phyloP scores from a whole-genome alignment of 2,113 vertebrate species.

The Arenaria interpres region DNA sequence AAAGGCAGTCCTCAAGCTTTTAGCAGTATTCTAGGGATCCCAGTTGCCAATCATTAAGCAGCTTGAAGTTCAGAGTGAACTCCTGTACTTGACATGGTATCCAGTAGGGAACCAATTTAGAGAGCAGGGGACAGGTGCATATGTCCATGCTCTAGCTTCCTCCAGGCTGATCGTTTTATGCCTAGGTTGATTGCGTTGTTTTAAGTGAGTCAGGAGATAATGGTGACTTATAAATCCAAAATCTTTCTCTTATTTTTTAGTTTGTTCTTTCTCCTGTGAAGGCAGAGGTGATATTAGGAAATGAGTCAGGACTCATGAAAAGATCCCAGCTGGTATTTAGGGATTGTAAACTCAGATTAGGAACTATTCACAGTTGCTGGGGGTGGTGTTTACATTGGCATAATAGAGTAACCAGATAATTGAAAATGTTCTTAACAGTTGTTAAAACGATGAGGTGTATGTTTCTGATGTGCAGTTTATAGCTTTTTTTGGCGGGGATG shows the following conservation, averaged over 20 bases:
- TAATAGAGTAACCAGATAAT: background rate
- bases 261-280: background rate
- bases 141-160: background rate
- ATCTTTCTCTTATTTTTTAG: rapidly evolving
- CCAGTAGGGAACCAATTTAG: background rate
- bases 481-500: rapidly evolving
- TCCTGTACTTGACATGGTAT: background rate
- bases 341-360: background rate
- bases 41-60: background rate
- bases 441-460: background rate
- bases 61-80: background rate
- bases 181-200: background rate
- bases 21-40: background rate
- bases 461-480: background rate
- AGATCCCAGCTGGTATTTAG: background rate
- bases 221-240: background rate
- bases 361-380: background rate
- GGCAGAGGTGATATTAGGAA: background rate
- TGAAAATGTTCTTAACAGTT: background rate
- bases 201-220: background rate
- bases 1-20: background rate
- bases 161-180: background rate
- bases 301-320: background rate
- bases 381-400: background rate
- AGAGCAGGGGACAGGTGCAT: background rate